Conservation (phyloP, 2,888 invertebrate genomes). For the Chymomyza fuscimana region DNA sequence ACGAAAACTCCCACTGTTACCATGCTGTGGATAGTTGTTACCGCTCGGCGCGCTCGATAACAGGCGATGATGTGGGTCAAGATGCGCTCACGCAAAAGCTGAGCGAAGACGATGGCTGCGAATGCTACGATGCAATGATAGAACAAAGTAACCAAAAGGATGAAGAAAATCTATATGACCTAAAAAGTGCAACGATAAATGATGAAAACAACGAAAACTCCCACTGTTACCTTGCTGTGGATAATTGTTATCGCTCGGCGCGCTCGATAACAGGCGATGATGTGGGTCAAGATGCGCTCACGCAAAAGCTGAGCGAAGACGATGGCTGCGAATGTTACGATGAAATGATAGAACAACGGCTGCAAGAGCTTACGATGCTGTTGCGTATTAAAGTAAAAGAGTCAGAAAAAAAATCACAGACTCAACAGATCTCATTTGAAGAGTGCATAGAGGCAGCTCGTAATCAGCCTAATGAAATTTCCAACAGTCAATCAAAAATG, state of each 20-base stretch:
- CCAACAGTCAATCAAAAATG: neutral
- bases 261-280: neutral
- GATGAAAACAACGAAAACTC: neutral
- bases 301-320: slow-evolving; percentile 34
- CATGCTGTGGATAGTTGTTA: neutral
- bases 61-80: neutral
- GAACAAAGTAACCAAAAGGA: neutral
- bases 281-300: slow-evolving; percentile 2
- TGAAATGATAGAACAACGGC: slow-evolving; percentile 36
- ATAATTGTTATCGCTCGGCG: slow-evolving; percentile 1
- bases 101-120: slow-evolving; percentile 9
- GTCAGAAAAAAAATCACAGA: neutral
- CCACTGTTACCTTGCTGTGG: neutral
- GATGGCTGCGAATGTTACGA: slow-evolving; percentile 36
- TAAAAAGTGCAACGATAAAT: neutral
- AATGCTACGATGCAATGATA: no score
- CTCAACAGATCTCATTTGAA: slow-evolving; percentile 18
- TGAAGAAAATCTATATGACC: neutral
- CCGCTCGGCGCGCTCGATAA: neutral
- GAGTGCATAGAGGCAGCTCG: slow-evolving; percentile 48
- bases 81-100: slow-evolving; percentile 34
- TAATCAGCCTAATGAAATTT: neutral
- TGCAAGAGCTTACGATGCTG: slow-evolving; percentile 46
- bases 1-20: no score
- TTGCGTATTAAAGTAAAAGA: slow-evolving; percentile 40